phyloP scores from a whole-genome alignment of 2,888 invertebrate genomes.

The Deilephila elpenor region DNA sequence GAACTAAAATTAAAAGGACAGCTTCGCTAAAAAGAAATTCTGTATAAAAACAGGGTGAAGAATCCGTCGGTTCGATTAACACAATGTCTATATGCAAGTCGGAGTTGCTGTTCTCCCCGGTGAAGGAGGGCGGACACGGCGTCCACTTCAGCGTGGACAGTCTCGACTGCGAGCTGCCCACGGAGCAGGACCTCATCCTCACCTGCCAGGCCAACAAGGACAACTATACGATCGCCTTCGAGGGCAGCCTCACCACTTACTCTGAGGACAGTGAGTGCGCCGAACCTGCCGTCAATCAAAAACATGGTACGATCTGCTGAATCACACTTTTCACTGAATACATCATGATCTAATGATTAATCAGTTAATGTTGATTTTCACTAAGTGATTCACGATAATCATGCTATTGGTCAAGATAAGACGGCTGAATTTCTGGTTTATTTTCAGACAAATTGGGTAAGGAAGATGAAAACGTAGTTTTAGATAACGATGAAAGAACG shows the following conservation, averaged over 20 bases:
- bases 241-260: constrained; percentile 93
- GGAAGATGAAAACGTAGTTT: constrained; percentile 72
- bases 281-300: constrained; percentile 81
- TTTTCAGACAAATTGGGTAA: constrained; percentile 81
- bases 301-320: constrained; percentile 67
- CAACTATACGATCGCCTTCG: constrained; percentile 97
- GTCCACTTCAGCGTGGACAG: constrained; percentile 95
- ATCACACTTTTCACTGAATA: constrained; percentile 32
- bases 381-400: constrained; percentile 57
- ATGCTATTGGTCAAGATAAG: constrained; percentile 47
- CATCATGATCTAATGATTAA: constrained; percentile 61
- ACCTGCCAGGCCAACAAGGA: constrained; percentile 97
- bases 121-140: constrained; percentile 91
- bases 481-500: constrained; percentile 83
- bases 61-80: constrained; percentile 89
- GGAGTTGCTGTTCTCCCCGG: constrained; percentile 95
- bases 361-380: constrained; percentile 56
- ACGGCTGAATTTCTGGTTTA: constrained; percentile 34
- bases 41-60: constrained; percentile 85
- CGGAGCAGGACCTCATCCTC: constrained; percentile 93
- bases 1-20: neutral
- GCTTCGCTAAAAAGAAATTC: neutral
- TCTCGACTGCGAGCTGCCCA: constrained; percentile 92
- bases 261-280: constrained; percentile 92
- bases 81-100: constrained; percentile 97